Base-by-base conservation (phyloP, 2,888 invertebrate species). In the Melinaea marsaeus region DNA sequence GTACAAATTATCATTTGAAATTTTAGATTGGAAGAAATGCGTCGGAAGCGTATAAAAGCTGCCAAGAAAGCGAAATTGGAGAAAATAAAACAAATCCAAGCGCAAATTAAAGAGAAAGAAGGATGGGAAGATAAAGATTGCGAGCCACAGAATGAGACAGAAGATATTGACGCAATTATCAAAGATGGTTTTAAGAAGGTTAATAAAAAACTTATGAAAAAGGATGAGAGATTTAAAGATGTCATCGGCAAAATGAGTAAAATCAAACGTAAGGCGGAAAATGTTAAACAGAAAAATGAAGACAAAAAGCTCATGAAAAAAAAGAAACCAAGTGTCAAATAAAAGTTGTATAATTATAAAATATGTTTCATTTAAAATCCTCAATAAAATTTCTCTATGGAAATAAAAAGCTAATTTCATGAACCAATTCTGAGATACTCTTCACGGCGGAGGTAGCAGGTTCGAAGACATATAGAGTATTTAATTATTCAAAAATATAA, bases 191-290 rank as follows among this genome's bases (percentile, higher is more conserved):
- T 90, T 60, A 90, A 83, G 71, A 85, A 83, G 75, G 83, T 90
- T 0, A 91, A 90, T 60, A 91, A 81, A 64, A 79, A 71, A 3
- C 68, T 91, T 0, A 91, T 91, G 90, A 91, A 89, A 67, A 89
- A 84, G 70, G 91, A 91, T 54, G 84, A 85, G 1, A 74, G 91
- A 37, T 91, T 91, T 51, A 90, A 89, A 68, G 79, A 86, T 66
- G 86, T 91, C 2, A 90, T 91, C 0, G 90, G 88, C 2, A 91
- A 90, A 70, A 81, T 91, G 2, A 80, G 74, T 0, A 89, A 85
- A 63, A 91, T 91, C 13, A 90, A 88, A 69, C 71, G 86, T 42
- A 91, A 90, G 76, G 85, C 91, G 0, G 88, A 87, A 4, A 82
- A 76, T 64, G 74, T 75, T 2, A 76, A 82, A 60, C 57, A 68